Base-by-base conservation (phyloP, 2,113 vertebrate species). In the Callospermophilus lateralis region DNA sequence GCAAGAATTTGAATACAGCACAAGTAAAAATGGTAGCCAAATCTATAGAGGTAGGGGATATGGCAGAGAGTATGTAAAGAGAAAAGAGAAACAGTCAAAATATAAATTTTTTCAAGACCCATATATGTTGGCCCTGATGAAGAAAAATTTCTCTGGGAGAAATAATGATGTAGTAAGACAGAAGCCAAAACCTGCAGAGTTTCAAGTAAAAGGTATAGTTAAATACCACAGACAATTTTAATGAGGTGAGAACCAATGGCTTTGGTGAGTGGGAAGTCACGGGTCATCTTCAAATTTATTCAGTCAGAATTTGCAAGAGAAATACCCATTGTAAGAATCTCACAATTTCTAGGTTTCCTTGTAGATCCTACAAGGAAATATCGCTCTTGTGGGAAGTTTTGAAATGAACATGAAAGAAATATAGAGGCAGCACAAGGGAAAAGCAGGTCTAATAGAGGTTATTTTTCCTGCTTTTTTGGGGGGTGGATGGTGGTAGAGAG, bases 261-360 rank as follows among this genome's bases (percentile, higher is more conserved):
- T 96, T 84, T 90, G 32, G 48, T 67, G 39, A 84, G 72, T 67
- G 73, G 68, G 17, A 90, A 92, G 13, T 72, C 42, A 81, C 24
- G 67, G 20, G 45, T 72, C 34, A 42, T 90, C 17, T 65, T 93
- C 65, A 88, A 51, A 30, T 63, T 68, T 39, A 58, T 53, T 74
- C 45, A 51, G 53, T 58, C 34, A 58, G n/a, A 45, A 6, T 90
- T 77, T 72, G 24, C 39, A 81, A 73, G 37, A 48, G 30, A 70
- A 86, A 90, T 4, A 3, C 10, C 16, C 24, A 20, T 48, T 24
- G 3, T 32, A 83, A 86, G 65, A 74, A 67, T 87, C 78, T 67
- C 42, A 53, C 26, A 39, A 37, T 48, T 45, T 70, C 4, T 78
- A 61, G 22, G 2, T 39, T 24, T 55, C 55, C 20, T 2, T 22